Conservation (phyloP, 2,113 vertebrate genomes). For the Melozone crissalis region DNA sequence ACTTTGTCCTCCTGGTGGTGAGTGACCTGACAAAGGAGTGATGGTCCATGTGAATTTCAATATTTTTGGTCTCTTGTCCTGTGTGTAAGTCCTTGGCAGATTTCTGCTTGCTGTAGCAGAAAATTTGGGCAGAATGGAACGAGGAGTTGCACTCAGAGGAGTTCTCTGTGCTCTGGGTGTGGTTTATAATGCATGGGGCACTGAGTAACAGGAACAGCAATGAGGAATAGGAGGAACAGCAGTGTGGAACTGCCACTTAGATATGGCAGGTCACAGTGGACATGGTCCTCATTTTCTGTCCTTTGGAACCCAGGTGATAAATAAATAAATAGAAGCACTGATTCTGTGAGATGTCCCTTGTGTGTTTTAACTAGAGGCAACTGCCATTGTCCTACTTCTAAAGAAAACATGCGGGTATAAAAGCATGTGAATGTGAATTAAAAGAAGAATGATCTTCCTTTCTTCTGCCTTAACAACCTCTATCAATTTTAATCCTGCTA, state of each 20-base stretch:
- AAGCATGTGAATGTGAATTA: background rate
- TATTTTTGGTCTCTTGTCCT: background rate
- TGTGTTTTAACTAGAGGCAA: background rate
- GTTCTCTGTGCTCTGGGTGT: background rate
- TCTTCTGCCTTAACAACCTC: background rate
- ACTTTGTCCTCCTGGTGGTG: background rate
- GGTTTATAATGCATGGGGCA: background rate
- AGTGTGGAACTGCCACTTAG: background rate
- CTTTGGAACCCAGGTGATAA: background rate
- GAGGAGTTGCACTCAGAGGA: background rate
- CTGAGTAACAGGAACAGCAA: background rate
- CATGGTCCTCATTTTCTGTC: background rate
- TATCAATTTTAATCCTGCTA: background rate
- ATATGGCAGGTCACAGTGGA: background rate
- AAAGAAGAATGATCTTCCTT: background rate
- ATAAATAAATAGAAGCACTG: background rate
- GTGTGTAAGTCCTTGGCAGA: background rate
- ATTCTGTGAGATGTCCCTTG: background rate
- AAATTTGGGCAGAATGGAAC: background rate
- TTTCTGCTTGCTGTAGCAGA: background rate
- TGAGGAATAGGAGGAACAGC: background rate
- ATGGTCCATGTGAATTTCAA: background rate
- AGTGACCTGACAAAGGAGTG: background rate
- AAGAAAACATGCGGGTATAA: background rate
- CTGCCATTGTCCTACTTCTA: background rate